Evolutionary conservation across 2,113 vertebrate species (phyloP).

Genomic region (Agapornis roseicollis): DNA sequence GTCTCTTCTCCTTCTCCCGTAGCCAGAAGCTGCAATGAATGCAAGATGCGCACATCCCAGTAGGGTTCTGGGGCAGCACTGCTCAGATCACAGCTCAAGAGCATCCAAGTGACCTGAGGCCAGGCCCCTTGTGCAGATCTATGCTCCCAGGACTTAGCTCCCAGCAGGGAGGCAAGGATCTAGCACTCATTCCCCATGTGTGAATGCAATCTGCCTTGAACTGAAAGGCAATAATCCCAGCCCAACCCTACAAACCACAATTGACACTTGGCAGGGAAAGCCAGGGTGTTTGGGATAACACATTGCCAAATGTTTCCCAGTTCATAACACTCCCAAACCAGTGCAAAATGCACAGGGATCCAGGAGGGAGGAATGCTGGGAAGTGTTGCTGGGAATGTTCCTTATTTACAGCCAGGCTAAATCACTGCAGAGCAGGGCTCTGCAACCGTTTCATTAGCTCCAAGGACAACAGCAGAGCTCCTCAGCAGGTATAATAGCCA

Average conservation of each 20-base stretch:
- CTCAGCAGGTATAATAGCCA: background rate
- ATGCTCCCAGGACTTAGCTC: background rate
- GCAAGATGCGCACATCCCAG: background rate
- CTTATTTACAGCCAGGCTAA: background rate
- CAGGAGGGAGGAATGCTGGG: background rate
- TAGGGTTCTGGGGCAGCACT: background rate
- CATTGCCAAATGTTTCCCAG: background rate
- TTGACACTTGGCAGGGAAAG: background rate
- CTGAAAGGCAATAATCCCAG: background rate
- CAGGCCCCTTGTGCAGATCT: background rate
- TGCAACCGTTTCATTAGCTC: background rate
- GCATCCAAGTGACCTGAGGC: background rate
- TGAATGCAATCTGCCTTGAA: conserved; percentile 8
- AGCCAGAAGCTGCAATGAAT: background rate
- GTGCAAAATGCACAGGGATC: background rate
- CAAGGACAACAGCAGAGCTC: background rate
- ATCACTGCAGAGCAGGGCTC: background rate
- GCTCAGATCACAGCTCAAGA: background rate
- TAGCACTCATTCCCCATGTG: background rate
- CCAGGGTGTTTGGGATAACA: background rate
- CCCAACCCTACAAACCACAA: background rate
- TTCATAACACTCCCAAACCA: background rate
- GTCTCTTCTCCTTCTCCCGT: background rate
- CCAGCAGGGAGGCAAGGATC: background rate
- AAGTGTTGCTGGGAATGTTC: background rate